Percentiles rank a stretch among this genome's conserved stretches.
These are phyloP conservation scores for Drosophila quadrilineata DNA, from an alignment of 1,140 invertebrate species.

Conservation along the genomic window DNA sequence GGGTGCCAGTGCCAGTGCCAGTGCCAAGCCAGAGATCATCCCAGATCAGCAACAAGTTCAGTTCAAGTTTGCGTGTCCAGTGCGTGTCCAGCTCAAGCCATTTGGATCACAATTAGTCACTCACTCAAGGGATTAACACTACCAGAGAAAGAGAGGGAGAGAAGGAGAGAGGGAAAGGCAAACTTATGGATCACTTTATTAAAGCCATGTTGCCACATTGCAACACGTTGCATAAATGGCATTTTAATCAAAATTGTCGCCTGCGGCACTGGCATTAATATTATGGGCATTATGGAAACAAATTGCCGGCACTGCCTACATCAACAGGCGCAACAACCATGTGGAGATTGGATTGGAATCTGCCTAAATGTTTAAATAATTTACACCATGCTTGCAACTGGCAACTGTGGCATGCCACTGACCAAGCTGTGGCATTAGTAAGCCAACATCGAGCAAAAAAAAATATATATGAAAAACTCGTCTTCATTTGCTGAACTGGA, in stretches of 20 bases:
- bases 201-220: not conserved
- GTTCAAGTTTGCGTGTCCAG: slow-evolving; percentile 5
- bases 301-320: slow-evolving; percentile 51
- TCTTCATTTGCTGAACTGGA: too few relatives aligned
- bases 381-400: slow-evolving; percentile 48
- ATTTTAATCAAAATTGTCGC: slow-evolving; percentile 79
- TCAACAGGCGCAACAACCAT: slow-evolving; percentile 7
- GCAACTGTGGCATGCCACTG: slow-evolving; percentile 1
- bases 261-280: slow-evolving; percentile 57
- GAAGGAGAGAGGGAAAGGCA: not conserved
- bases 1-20: too few relatives aligned
- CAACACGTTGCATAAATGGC: slow-evolving; percentile 49
- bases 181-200: slow-evolving; percentile 56
- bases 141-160: too few relatives aligned
- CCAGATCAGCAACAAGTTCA: slow-evolving; percentile 12
- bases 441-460: too few relatives aligned
- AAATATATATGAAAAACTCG: too few relatives aligned
- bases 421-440: slow-evolving; percentile 22
- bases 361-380: slow-evolving; percentile 77
- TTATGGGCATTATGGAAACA: slow-evolving; percentile 56
- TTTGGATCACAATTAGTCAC: slow-evolving; percentile 57
- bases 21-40: too few relatives aligned
- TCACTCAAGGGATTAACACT: slow-evolving; percentile 43
- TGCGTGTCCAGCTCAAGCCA: not conserved
- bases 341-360: slow-evolving; percentile 70